Base-by-base conservation (phyloP, 2,888 invertebrate species). In the Tribolium freemani region DNA sequence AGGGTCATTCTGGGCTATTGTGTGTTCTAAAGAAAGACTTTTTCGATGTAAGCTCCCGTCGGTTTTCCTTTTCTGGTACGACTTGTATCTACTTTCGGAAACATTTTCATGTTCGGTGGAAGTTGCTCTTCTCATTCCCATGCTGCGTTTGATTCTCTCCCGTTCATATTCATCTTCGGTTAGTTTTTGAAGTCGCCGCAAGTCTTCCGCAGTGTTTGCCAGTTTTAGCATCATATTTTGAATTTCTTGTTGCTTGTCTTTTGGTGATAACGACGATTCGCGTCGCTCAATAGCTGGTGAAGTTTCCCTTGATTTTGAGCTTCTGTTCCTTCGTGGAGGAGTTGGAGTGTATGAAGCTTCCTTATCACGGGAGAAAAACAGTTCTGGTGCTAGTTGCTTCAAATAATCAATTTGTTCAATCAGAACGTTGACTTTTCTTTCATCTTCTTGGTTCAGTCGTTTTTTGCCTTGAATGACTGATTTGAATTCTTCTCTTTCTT, bases 401-500 rank as follows among this genome's bases (percentile, higher is more conserved):
- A 95, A 87, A 79, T 79, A 81, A 74, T 95, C 95, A 51, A 95
- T 93, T 73, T 94, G 93, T 83, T 94, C 93, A 71, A 95, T 85
- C 44, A 95, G 86, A 63, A 90, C 90, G 20, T 92, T 92, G 69
- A 95, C 90, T 81, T 92, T 93, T 72, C 91, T 89, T 73, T 94
- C 92, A 75, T 94, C 94, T 80, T 92, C 93, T 85, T 91, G 88
- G 75, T 89, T 89, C 20, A 86, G 79, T 75, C 87, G 85, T 75
- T 87, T 87, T 77, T 87, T 88, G 71, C 88, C 88, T 64, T 87
- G 83, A 58, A 89, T 87, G 51, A 87, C 81, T 61, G 87, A 85
- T 71, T 87, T 87, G 64, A 88, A 84, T 63, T 89, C 88, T 76
- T 94, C 94, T 67, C 94, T 89, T 82, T 96, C 96, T 77, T 92